A percentile compares a stretch with the other conserved stretches of the same genome.
Evolutionary conservation across 1,140 invertebrate genomes (phyloP).

Genomic region (Physella acuta): DNA sequence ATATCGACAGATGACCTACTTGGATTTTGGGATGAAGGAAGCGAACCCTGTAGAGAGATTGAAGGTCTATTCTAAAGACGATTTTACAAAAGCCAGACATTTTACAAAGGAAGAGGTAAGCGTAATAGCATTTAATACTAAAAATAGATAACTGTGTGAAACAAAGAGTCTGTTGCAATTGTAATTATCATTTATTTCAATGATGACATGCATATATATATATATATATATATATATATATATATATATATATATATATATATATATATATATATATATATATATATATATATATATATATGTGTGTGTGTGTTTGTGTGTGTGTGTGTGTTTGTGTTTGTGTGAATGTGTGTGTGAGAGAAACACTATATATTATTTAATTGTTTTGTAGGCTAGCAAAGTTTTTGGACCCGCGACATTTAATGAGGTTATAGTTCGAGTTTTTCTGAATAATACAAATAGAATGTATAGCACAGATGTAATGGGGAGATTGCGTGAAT

Average conservation of each 20-base stretch:
- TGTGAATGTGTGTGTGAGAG: too few relatives aligned
- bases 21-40: background rate
- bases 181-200: too few relatives aligned
- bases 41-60: background rate
- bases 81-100: background rate
- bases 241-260: conserved; percentile 5
- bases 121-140: background rate
- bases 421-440: too few relatives aligned
- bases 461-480: too few relatives aligned
- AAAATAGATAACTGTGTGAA: background rate
- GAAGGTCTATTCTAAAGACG: background rate
- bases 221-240: conserved; percentile 5
- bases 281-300: conserved; percentile 5
- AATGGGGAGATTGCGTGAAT: too few relatives aligned
- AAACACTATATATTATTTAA: too few relatives aligned
- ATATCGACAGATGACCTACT: too few relatives aligned
- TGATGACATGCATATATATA: conserved; percentile 4
- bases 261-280: conserved; percentile 5
- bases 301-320: too few relatives aligned
- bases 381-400: too few relatives aligned
- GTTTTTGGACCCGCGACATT: too few relatives aligned
- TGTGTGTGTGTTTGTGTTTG: too few relatives aligned
- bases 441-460: too few relatives aligned
- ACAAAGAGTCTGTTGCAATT: background rate
- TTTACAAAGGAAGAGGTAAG: background rate